phyloP scores from a whole-genome alignment of 2,888 invertebrate species.

The Sicus ferrugineus region DNA sequence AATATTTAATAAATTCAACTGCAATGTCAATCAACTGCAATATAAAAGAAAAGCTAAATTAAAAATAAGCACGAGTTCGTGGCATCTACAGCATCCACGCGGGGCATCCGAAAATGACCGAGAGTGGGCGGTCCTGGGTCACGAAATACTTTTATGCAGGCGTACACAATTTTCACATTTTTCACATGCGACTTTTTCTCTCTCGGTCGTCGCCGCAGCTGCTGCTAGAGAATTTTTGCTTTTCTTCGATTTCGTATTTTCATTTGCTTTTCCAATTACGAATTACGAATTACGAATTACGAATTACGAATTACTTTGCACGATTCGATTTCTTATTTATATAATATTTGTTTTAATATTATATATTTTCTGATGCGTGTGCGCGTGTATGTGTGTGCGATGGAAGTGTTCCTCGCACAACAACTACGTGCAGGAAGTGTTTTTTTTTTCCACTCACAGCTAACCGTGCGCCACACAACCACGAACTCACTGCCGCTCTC shows the following conservation, averaged over 20 bases:
- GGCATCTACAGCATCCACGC: slow-evolving; percentile 1
- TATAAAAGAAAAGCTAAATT: background rate
- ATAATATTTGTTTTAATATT: background rate
- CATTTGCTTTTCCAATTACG: background rate
- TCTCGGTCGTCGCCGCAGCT: background rate
- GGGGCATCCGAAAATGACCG: background rate
- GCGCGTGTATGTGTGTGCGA: slow-evolving; percentile 32
- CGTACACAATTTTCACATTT: slow-evolving; percentile 34
- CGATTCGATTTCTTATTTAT: background rate
- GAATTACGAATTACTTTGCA: too few relatives aligned
- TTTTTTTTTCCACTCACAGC: slow-evolving; percentile 33
- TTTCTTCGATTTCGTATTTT: background rate
- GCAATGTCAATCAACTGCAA: too few relatives aligned
- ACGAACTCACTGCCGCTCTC: slow-evolving; percentile 44
- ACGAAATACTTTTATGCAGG: slow-evolving; percentile 40
- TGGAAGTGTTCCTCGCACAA: slow-evolving; percentile 6
- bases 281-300: background rate
- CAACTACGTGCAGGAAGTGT: slow-evolving; percentile 33
- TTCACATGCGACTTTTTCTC: slow-evolving; percentile 18
- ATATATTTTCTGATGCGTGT: background rate
- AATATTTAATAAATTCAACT: too few relatives aligned
- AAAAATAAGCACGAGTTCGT: background rate
- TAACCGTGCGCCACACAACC: background rate
- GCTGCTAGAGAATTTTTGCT: background rate
- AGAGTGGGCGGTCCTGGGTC: slow-evolving; percentile 32